Evolutionary conservation across 2,797 vertebrate species (phyloP).

Genomic region (Hybognathus amarus): DNA sequence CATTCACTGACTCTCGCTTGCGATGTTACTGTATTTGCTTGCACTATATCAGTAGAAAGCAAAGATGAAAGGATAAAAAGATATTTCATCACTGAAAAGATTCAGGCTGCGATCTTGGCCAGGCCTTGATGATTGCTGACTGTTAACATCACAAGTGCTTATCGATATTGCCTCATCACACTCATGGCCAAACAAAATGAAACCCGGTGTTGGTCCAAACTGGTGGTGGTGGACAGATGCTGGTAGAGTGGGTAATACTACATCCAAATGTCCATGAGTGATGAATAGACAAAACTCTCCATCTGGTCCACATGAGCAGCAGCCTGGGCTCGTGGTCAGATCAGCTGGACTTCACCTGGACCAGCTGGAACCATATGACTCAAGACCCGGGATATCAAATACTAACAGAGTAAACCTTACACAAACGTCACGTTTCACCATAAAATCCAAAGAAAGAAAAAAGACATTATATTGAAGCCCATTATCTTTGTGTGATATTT

Average conservation of each 20-base stretch:
- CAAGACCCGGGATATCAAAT: constrained; percentile 1
- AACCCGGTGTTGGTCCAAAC: constrained; percentile 53
- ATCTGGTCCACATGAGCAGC: constrained; percentile 69
- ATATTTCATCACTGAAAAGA: background rate
- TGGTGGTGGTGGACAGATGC: constrained; percentile 67
- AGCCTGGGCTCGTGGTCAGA: constrained; percentile 62
- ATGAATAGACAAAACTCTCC: constrained; percentile 69
- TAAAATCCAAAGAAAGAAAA: background rate
- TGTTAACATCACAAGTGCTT: constrained; percentile 30
- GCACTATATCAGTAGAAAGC: background rate
- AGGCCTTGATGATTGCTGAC: constrained; percentile 4
- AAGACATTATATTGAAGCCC: background rate
- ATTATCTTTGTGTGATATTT: too few relatives aligned
- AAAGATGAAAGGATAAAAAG: background rate
- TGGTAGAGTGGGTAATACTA: constrained; percentile 72
- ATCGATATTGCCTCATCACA: constrained; percentile 10
- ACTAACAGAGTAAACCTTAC: background rate
- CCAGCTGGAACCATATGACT: constrained; percentile 48
- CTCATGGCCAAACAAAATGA: constrained; percentile 57
- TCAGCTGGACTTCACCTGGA: constrained; percentile 78
- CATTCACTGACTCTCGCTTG: background rate
- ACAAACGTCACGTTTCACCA: background rate
- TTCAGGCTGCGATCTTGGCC: background rate
- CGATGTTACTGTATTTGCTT: background rate
- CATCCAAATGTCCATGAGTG: constrained; percentile 74